phyloP scores from a whole-genome alignment of 2,888 invertebrate genomes.

The Pterostichus niger region DNA sequence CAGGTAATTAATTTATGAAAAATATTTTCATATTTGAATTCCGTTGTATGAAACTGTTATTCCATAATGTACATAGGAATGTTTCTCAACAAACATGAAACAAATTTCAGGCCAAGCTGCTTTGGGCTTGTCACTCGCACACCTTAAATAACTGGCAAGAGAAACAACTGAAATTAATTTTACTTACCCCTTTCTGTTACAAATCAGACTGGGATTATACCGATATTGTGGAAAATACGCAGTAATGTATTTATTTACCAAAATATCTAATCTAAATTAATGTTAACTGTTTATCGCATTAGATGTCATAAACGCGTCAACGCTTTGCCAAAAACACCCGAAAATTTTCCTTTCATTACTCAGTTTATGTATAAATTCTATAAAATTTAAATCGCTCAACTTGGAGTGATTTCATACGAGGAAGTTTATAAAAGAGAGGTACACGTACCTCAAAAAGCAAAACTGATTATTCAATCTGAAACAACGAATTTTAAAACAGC shows the following conservation, averaged over 20 bases:
- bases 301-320: conserved; percentile 23
- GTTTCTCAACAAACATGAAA: conserved; percentile 14
- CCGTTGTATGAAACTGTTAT: conserved; percentile 3
- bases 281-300: conserved; percentile 5
- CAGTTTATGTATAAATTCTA: not conserved
- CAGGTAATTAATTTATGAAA: not conserved
- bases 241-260: conserved; percentile 19
- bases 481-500: too few relatives aligned
- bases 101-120: not conserved
- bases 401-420: too few relatives aligned
- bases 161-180: conserved; percentile 46
- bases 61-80: conserved; percentile 21
- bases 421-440: too few relatives aligned
- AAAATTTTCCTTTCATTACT: conserved; percentile 4
- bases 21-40: not conserved
- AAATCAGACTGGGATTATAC: conserved; percentile 33
- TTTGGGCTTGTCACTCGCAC: conserved; percentile 19
- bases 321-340: not conserved
- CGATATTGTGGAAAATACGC: conserved; percentile 43
- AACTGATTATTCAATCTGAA: too few relatives aligned
- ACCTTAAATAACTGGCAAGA: conserved; percentile 28
- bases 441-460: too few relatives aligned
- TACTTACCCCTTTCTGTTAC: conserved; percentile 17
- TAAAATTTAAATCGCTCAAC: too few relatives aligned
- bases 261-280: conserved; percentile 37